Evolutionary conservation across 2,888 invertebrate species (phyloP), one percentile per base, ranked within the genome.

Genomic region (Monopis laevigella): DNA sequence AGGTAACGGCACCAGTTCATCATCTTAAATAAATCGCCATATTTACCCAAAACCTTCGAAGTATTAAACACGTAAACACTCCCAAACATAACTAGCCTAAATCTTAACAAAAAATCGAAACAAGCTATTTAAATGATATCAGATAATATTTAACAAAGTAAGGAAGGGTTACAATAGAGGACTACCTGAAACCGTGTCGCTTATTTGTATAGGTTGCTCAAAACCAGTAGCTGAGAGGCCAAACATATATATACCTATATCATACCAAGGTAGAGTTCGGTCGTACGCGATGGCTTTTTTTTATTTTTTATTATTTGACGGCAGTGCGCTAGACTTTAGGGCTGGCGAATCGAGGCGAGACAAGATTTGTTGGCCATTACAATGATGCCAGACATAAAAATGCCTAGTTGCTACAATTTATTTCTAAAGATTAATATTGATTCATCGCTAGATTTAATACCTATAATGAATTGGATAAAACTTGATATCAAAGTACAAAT

Each of bases 191-290:
- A 52, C 51, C 62, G 50, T 72, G 74, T 75, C 73, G 70, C 67
- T 66, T 80, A 68, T 78, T 78, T 78, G 77, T 77, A 77, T 78
- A 78, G 78, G 77, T 61, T 61, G 62, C 61, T 73, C 58, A 78
- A 74, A 78, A 78, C 80, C 80, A 80, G 80, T 78, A 80, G 80
- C 78, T 52, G 61, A 58, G 56, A 58, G 56, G 56, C 61, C 63
- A 62, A 67, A 69, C 61, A 59, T 39, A 40, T 39, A 43, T 41
- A 43, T 41, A 43, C 29, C 24, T 29, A 40, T 29, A 29, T n/a
- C 17, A 24, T 27, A 39, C 24, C 38, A 27, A 11, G 26, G 54
- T 55, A 64, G 61, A 62, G 53, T 49, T 58, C 58, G 54, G 41
- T 51, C 54, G 51, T 51, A n/a, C 52, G 55, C 59, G 54, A 53